Evolutionary conservation across 2,888 invertebrate genomes (phyloP), one percentile per base, ranked within the genome.

Genomic region (Galerucella pusilla): DNA sequence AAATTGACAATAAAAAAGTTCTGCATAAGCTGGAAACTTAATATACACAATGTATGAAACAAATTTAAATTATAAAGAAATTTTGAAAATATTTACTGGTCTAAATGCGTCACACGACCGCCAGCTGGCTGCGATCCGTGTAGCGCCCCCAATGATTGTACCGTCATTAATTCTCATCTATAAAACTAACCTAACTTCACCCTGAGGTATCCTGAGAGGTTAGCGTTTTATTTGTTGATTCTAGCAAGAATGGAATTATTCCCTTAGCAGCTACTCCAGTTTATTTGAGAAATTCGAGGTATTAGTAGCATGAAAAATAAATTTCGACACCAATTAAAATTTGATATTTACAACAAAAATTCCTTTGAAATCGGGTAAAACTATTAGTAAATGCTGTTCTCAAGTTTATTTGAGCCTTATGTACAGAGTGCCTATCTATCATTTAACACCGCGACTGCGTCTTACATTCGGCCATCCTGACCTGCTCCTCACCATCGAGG

Each of bases 161-260:
- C 61, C 61, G 11, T 61, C 61, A 61, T 61, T 61, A 59, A 59
- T 59, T 59, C 25, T 25, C 59, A 61, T 61, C 61, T 14, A 61
- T 61, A 28, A 61, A 61, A 61, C 61, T 25, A 61, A 61, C 25
- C 61, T 14, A 61, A 61, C 61, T 61, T 61, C 28, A 25, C 61
- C 61, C 61, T 1, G n/a, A 61, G 61, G 25, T 12, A 5, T 16
- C 14, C n/a, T 61, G 28, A 61, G 61, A 28, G 28, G 14, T 28
- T 61, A 28, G 28, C 35, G 9, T 28, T 14, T 25, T 35, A 61
- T 61, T 61, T 61, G 61, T 61, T 61, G n/a, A 28, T 35, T 28
- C 61, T 35, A 61, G 20, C 20, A 59, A 59, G 9, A 59, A 59
- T 20, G 7, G 25, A 59, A 59, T 20, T 25, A 20, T 5, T 9